Conservation (phyloP, 2,797 vertebrate species). For the Danio aesculapii region DNA sequence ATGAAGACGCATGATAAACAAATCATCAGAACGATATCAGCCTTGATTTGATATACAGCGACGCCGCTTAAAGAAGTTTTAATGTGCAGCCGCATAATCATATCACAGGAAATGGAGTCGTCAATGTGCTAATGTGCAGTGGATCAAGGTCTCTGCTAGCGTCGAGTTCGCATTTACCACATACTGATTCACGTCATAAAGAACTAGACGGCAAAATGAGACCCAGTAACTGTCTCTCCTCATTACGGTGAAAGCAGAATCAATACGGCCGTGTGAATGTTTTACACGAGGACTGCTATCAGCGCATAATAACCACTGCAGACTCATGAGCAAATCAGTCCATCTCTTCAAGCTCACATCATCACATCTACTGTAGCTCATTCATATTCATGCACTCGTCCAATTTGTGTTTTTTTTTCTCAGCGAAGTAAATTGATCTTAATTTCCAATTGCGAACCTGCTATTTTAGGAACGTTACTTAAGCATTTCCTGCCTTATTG, state of each 20-base stretch:
- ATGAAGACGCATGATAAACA: not conserved
- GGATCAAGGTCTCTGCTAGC: not conserved
- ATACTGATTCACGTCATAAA: not conserved
- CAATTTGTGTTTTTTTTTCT: conserved; percentile 23
- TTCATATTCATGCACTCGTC: conserved; percentile 37
- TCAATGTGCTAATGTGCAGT: conserved; percentile 3
- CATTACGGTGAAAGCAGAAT: conserved; percentile 29
- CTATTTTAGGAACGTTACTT: conserved; percentile 21
- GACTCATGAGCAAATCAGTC: conserved; percentile 49
- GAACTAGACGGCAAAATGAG: not conserved
- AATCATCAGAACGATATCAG: conserved; percentile 10
- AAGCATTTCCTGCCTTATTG: conserved; percentile 42
- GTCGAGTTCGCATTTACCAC: not conserved
- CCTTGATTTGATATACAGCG: not conserved
- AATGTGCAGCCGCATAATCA: not conserved
- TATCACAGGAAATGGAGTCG: conserved; percentile 3
- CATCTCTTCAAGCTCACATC: conserved; percentile 23
- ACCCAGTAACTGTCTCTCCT: conserved; percentile 15
- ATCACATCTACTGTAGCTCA: conserved; percentile 17
- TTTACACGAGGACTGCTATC: conserved; percentile 15
- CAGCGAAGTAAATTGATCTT: conserved; percentile 38
- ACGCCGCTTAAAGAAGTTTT: conserved; percentile 1
- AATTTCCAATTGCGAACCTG: conserved; percentile 46
- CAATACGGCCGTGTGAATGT: conserved; percentile 17
- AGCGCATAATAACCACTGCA: conserved; percentile 38